Conservation (phyloP, 2,797 vertebrate genomes). For the Microchirus variegatus region DNA sequence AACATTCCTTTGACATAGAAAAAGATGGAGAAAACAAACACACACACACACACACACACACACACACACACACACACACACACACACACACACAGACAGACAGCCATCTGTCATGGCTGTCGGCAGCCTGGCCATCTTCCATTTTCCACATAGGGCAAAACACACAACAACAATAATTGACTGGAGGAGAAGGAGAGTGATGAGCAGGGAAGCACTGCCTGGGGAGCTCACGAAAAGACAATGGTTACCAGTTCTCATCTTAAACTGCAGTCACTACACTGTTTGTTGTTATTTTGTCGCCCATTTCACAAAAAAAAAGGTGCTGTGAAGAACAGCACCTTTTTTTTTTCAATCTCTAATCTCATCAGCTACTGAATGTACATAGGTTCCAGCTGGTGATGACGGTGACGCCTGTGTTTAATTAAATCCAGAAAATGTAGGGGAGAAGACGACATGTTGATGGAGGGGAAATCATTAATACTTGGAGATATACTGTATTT, state of each 20-base stretch:
- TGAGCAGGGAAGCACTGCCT: conserved; percentile 21
- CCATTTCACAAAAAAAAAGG: no score
- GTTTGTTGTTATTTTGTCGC: conserved; percentile 1
- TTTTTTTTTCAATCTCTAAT: no score
- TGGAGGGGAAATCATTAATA: conserved; percentile 30
- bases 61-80: conserved; percentile 22
- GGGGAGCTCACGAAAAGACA: conserved; percentile 40
- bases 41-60: conserved; percentile 27
- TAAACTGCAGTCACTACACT: conserved; percentile 10
- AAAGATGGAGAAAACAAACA: conserved; percentile 52
- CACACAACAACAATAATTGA: conserved; percentile 65
- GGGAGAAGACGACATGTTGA: conserved; percentile 15
- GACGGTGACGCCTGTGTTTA: conserved; percentile 31
- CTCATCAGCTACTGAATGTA: conserved; percentile 49
- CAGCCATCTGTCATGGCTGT: conserved; percentile 78
- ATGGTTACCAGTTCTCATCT: conserved; percentile 35
- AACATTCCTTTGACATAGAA: conserved; percentile 30
- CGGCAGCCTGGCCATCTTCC: conserved; percentile 65
- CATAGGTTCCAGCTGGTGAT: conserved; percentile 36
- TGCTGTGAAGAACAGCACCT: no score
- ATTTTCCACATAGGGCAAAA: conserved; percentile 67
- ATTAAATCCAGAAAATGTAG: conserved; percentile 38
- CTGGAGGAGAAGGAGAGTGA: conserved; percentile 42
- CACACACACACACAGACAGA: conserved; percentile 19
- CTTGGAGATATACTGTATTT: conserved; percentile 23